Evolutionary conservation across 2,888 invertebrate species (phyloP).

Genomic region (Drosophila vallismaia): DNA sequence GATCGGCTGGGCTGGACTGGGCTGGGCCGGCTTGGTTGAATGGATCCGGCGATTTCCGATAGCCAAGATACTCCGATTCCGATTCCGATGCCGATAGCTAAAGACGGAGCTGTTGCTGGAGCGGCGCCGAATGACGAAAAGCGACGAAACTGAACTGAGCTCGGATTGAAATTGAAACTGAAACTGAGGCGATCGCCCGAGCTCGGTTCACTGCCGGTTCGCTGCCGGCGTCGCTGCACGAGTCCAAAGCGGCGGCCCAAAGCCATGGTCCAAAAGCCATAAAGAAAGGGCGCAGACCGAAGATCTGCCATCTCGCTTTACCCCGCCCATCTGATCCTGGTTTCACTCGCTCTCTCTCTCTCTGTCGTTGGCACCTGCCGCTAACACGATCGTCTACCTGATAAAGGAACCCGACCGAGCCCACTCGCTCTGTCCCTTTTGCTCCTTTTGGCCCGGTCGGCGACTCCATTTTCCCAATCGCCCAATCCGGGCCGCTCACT

Average conservation of each 20-base stretch:
- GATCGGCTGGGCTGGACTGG: conserved; percentile 28
- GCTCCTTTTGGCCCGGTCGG: conserved; percentile 5
- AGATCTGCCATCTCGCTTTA: background rate
- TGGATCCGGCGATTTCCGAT: conserved; percentile 1
- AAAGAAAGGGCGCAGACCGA: background rate
- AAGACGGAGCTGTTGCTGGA: conserved; percentile 8
- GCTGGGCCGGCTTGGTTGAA: conserved; percentile 15
- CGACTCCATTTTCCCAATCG: conserved; percentile 13
- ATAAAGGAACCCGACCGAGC: background rate
- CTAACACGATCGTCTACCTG: conserved; percentile 1
- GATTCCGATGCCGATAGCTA: background rate
- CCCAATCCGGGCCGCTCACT: conserved; percentile 37
- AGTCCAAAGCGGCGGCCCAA: background rate
- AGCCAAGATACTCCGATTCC: conserved; percentile 5
- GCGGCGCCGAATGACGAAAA: conserved; percentile 43
- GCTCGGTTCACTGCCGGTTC: conserved; percentile 1
- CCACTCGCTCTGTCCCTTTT: conserved; percentile 23
- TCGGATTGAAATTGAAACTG: conserved; percentile 13
- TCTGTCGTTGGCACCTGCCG: conserved; percentile 3
- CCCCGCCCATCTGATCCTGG: conserved; percentile 2
- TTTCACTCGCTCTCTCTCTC: conserved; percentile 2
- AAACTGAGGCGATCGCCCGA: conserved; percentile 9
- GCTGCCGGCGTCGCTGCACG: conserved; percentile 4
- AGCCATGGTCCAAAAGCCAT: conserved; percentile 3
- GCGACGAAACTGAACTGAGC: conserved; percentile 42